Conservation (phyloP, 2,113 vertebrate genomes). For the Lota lota region DNA sequence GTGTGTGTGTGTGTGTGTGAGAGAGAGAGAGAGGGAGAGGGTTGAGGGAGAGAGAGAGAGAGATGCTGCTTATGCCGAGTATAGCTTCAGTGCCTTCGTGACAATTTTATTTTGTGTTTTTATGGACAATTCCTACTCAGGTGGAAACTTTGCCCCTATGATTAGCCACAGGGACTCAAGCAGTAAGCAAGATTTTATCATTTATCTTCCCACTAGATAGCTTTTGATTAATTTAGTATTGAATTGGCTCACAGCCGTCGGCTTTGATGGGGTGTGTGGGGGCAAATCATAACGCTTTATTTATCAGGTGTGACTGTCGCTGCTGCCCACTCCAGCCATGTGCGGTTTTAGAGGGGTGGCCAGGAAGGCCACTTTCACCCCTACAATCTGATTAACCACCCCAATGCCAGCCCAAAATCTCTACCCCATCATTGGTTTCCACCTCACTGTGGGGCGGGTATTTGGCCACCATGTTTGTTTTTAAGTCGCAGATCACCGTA, state of each 20-base stretch:
- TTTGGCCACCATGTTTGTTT: neutral
- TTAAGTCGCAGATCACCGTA: neutral
- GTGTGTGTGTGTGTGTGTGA: too few relatives aligned
- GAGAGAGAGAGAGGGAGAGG: neutral
- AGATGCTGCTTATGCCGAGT: constrained; percentile 8
- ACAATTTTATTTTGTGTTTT: constrained; percentile 62
- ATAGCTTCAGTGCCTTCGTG: constrained; percentile 52
- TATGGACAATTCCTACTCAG: constrained; percentile 61
- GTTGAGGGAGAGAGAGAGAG: neutral
- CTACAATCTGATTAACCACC: neutral
- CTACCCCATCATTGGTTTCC: neutral
- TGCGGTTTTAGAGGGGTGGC: neutral
- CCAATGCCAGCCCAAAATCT: neutral
- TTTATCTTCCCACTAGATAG: constrained; percentile 53
- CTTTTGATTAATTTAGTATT: constrained; percentile 71
- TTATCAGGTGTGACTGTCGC: constrained; percentile 58
- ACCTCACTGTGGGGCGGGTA: neutral
- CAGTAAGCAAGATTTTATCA: constrained; percentile 64
- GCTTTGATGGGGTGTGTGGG: constrained; percentile 42
- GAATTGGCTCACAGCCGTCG: constrained; percentile 53
- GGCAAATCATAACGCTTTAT: constrained; percentile 57
- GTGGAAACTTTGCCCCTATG: constrained; percentile 54
- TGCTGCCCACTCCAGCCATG: constrained; percentile 29
- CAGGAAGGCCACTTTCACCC: too few relatives aligned
- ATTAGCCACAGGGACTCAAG: constrained; percentile 56